These are phyloP conservation scores for Flexamia atlantica DNA, from an alignment of 2,888 invertebrate species.

Conservation along the genomic window DNA sequence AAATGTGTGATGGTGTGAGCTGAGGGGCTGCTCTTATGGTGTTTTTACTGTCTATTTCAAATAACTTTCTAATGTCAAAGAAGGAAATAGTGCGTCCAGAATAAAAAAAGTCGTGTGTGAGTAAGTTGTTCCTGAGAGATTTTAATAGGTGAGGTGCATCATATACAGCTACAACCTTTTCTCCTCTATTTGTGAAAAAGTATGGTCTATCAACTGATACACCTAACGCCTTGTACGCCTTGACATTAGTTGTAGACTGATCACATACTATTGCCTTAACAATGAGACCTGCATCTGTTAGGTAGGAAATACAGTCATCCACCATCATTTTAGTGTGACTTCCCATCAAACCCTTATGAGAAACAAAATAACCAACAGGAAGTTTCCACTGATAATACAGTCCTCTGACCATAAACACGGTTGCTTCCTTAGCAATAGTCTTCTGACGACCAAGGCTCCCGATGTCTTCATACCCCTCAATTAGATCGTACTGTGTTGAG, in stretches of 20 bases:
- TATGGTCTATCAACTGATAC: constrained; percentile 66
- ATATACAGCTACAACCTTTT: constrained; percentile 67
- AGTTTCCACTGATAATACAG: constrained; percentile 69
- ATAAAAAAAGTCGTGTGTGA: constrained; percentile 63
- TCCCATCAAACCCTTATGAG: constrained; percentile 62
- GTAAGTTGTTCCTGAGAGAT: constrained; percentile 68
- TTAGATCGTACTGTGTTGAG: constrained; percentile 66
- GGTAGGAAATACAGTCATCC: constrained; percentile 61
- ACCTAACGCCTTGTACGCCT: constrained; percentile 66
- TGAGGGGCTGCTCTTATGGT: constrained; percentile 68
- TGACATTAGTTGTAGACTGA: constrained; percentile 67
- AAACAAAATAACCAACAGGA: constrained; percentile 68
- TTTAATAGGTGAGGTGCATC: constrained; percentile 69
- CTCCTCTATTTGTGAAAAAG: constrained; percentile 49
- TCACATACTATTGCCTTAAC: constrained; percentile 69
- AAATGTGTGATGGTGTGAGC: constrained; percentile 68
- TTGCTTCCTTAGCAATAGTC: constrained; percentile 67
- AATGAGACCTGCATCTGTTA: constrained; percentile 65
- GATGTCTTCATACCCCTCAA: constrained; percentile 69
- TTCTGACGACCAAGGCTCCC: constrained; percentile 66
- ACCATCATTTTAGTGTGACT: constrained; percentile 64
- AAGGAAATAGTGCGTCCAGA: constrained; percentile 64
- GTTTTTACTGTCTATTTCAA: constrained; percentile 64
- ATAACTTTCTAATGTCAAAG: constrained; percentile 66
- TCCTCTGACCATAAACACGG: constrained; percentile 70